A percentile compares a stretch with the other conserved stretches of the same genome.
These are phyloP conservation scores for Psilanteris sp. DNA, from an alignment of 1,140 invertebrate species.

Conservation along the genomic window DNA sequence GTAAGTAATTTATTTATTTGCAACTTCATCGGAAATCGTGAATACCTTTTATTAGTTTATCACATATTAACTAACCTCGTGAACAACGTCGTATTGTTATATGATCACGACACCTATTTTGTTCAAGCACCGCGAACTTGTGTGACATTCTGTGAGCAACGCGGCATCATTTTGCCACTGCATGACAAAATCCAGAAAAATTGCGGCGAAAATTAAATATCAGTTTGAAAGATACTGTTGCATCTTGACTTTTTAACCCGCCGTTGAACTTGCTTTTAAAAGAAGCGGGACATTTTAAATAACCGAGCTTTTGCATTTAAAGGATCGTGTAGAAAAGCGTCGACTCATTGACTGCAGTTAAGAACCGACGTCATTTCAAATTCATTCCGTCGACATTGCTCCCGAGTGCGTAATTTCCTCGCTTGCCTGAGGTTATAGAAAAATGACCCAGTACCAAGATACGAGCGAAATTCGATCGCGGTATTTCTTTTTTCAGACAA, in stretches of 20 bases:
- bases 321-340: conserved; percentile 4
- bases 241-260: conserved; percentile 25
- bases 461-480: conserved; percentile 11
- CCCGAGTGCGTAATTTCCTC: conserved; percentile 7
- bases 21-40: too few relatives aligned
- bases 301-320: not conserved
- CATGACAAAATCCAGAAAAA: too few relatives aligned
- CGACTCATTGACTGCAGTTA: conserved; percentile 12
- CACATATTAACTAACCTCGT: too few relatives aligned
- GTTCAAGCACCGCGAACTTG: too few relatives aligned
- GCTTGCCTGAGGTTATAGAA: not conserved
- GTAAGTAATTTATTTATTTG: too few relatives aligned
- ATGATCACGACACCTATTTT: not conserved
- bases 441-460: too few relatives aligned
- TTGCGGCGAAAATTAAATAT: conserved; percentile 21
- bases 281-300: conserved; percentile 18
- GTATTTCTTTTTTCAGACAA: not conserved
- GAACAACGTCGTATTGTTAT: too few relatives aligned
- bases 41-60: too few relatives aligned
- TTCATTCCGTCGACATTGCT: conserved; percentile 34
- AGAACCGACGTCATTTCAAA: conserved; percentile 19
- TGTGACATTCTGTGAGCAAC: too few relatives aligned
- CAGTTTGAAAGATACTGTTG: conserved; percentile 19
- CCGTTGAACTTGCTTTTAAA: conserved; percentile 24
- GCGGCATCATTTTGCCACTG: too few relatives aligned